These are phyloP conservation scores for Pandemis heparana DNA, from an alignment of 2,888 invertebrate genomes.

Conservation along the genomic window DNA sequence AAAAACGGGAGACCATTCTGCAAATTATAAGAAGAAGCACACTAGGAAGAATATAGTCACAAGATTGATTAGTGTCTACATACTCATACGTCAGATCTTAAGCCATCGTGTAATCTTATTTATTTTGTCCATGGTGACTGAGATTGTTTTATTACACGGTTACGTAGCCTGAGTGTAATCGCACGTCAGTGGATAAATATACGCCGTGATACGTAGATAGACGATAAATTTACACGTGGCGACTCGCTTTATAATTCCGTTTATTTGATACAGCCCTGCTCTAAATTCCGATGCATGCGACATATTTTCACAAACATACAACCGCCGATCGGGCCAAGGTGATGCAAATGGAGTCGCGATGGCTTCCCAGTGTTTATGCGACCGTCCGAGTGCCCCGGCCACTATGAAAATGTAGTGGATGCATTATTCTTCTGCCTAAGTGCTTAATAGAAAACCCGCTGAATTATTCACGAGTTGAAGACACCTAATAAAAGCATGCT, in stretches of 20 bases:
- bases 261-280: constrained; percentile 35
- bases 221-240: constrained; percentile 34
- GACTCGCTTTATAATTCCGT: constrained; percentile 32
- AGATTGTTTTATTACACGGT: constrained; percentile 22
- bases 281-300: constrained; percentile 32
- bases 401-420: constrained; percentile 72
- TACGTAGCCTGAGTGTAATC: constrained; percentile 17
- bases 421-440: constrained; percentile 78
- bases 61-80: neutral
- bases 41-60: neutral
- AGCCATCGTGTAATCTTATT: constrained; percentile 11
- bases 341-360: constrained; percentile 61
- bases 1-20: neutral
- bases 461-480: constrained; percentile 78
- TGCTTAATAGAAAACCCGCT: constrained; percentile 76
- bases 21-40: neutral
- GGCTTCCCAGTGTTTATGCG: constrained; percentile 61
- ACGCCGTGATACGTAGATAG: constrained; percentile 28
- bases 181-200: constrained; percentile 25
- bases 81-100: neutral
- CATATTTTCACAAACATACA: constrained; percentile 49
- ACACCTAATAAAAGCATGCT: constrained; percentile 76
- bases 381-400: constrained; percentile 58
- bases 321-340: constrained; percentile 60
- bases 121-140: constrained; percentile 25